A percentile compares a stretch with the other conserved stretches of the same genome.
Evolutionary conservation across 92 coral and sea anemone genomes (phyloP).

Genomic region (Phenganax marumi): DNA sequence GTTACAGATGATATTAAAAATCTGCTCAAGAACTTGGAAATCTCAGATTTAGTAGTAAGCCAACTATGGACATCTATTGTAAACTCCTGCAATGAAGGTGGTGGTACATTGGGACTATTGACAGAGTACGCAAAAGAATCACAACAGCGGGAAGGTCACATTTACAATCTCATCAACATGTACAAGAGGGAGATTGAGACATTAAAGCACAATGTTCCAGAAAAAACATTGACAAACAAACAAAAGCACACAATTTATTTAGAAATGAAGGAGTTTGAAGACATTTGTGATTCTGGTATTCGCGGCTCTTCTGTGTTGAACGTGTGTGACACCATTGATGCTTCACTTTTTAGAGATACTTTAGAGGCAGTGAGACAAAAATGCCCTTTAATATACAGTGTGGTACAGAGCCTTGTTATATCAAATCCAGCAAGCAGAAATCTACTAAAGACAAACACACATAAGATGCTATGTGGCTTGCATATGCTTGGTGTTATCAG

Average conservation of each 20-base stretch:
- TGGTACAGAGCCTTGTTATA: constrained; percentile 19
- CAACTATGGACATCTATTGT: constrained; percentile 44
- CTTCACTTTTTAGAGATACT: constrained; percentile 45
- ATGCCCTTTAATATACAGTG: constrained; percentile 53
- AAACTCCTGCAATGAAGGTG: constrained; percentile 28
- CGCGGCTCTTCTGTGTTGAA: constrained; percentile 50
- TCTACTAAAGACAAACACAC: constrained; percentile 19
- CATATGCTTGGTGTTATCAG: constrained; percentile 13
- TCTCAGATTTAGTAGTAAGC: constrained; percentile 31
- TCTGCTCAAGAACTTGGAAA: constrained; percentile 20
- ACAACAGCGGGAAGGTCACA: constrained; percentile 14
- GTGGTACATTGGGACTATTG: constrained; percentile 21
- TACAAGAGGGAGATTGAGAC: constrained; percentile 19
- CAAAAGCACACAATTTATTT: constrained; percentile 30
- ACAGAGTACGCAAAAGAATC: constrained; percentile 27
- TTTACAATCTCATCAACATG: constrained; percentile 7
- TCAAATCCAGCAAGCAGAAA: constrained; percentile 22
- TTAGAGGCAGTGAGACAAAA: constrained; percentile 43
- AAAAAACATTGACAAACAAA: constrained; percentile 9
- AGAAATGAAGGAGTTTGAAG: constrained; percentile 54
- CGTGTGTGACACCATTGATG: constrained; percentile 40
- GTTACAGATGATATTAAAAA: constrained; percentile 9
- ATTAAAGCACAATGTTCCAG: constrained; percentile 19
- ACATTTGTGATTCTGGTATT: constrained; percentile 48
- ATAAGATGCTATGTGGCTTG: constrained; percentile 16